A percentile compares a stretch with the other conserved stretches of the same genome.
These are phyloP conservation scores for Acrobasis repandana DNA, from an alignment of 2,888 invertebrate species.

Conservation along the genomic window DNA sequence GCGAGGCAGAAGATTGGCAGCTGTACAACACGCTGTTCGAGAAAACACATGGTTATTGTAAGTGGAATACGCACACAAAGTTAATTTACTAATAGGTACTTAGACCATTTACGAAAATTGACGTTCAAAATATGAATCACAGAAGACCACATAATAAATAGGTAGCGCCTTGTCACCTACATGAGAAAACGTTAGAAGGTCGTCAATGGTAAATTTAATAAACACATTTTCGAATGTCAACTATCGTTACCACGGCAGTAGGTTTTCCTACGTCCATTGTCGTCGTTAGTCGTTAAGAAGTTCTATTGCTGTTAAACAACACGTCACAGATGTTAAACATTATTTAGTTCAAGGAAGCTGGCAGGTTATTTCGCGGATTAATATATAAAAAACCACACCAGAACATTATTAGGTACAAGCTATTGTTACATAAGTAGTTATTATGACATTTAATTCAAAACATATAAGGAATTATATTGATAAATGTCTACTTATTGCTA, in stretches of 20 bases:
- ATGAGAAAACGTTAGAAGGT: not conserved
- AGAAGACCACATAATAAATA: conserved; percentile 14
- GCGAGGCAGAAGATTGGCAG: conserved; percentile 26
- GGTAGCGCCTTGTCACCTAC: not conserved
- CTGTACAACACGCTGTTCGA: conserved; percentile 22
- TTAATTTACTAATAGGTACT: conserved; percentile 1
- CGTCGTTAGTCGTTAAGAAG: not conserved
- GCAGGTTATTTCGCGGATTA: not conserved
- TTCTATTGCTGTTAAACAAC: not conserved
- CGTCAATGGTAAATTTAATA: not conserved
- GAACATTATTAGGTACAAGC: not conserved
- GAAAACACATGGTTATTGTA: conserved; percentile 16
- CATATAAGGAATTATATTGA: not conserved
- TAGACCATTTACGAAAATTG: conserved; percentile 6
- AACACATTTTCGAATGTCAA: conserved; percentile 15
- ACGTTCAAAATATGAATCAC: conserved; percentile 8
- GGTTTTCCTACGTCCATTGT: too few species aligned
- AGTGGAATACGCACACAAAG: conserved; percentile 11
- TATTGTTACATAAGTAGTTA: not conserved
- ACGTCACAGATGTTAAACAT: not conserved
- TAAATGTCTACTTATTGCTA: not conserved
- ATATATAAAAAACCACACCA: not conserved
- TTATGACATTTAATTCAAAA: not conserved
- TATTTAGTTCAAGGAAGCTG: conserved; percentile 1
- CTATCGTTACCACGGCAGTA: not conserved